Evolutionary conservation across 2,113 vertebrate species (phyloP).

Genomic region (Felis chaus): DNA sequence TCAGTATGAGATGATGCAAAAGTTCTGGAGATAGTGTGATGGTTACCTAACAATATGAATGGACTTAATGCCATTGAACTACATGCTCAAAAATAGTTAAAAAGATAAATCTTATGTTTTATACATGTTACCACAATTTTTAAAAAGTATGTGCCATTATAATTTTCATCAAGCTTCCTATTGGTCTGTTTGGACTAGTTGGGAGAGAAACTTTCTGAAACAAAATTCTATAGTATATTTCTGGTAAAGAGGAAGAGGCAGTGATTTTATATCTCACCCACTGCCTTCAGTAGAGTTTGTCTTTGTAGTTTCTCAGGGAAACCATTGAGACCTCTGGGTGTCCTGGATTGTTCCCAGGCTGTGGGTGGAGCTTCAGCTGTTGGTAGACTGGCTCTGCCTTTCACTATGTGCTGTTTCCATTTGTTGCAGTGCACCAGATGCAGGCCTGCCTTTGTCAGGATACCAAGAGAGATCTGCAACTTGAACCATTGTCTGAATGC

Average conservation of each 20-base stretch:
- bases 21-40: neutral
- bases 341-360: neutral
- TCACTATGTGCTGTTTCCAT: neutral
- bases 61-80: neutral
- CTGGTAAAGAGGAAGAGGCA: neutral
- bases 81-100: neutral
- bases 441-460: neutral
- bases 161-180: neutral
- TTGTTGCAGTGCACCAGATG: neutral
- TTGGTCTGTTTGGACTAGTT: neutral
- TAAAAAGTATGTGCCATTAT: neutral
- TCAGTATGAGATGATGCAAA: neutral
- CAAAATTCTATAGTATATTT: neutral
- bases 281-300: neutral
- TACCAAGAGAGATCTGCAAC: neutral
- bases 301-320: neutral
- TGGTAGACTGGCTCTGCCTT: constrained; percentile 29
- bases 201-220: neutral
- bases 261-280: neutral
- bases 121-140: neutral
- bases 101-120: neutral
- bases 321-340: neutral
- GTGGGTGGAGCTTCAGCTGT: neutral
- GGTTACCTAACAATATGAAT: neutral
- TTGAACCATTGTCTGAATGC: neutral